These are phyloP conservation scores for Drosophila formosana DNA, from an alignment of 2,888 invertebrate genomes.

Conservation along the genomic window DNA sequence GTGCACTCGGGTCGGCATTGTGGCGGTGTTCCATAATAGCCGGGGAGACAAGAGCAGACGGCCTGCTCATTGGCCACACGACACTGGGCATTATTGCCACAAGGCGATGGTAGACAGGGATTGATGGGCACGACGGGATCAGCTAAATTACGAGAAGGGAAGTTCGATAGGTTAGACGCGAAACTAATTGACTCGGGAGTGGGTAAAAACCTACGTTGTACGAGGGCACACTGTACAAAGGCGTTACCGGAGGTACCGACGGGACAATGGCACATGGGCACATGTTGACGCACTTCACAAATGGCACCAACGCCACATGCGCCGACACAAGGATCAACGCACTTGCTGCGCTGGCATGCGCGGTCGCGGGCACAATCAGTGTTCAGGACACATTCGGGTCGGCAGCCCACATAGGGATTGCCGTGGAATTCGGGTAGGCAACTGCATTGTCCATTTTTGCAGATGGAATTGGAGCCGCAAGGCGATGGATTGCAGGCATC, in stretches of 20 bases:
- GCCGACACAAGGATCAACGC: slow-evolving; percentile 92
- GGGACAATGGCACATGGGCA: slow-evolving; percentile 90
- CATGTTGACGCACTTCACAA: slow-evolving; percentile 91
- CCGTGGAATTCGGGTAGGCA: slow-evolving; percentile 89
- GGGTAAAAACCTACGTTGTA: slow-evolving; percentile 85
- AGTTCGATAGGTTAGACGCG: background rate
- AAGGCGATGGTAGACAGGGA: slow-evolving; percentile 91
- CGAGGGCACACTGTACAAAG: slow-evolving; percentile 88
- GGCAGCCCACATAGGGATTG: slow-evolving; percentile 89
- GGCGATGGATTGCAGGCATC: slow-evolving; percentile 90
- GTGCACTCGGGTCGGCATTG: slow-evolving; percentile 92
- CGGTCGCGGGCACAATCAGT: slow-evolving; percentile 91
- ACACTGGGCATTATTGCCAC: slow-evolving; percentile 92
- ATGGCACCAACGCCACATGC: slow-evolving; percentile 90
- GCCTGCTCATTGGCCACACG: slow-evolving; percentile 89
- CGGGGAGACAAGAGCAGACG: slow-evolving; percentile 89
- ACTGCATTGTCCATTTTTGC: slow-evolving; percentile 88
- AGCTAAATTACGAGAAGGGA: slow-evolving; percentile 42
- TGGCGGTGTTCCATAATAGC: slow-evolving; percentile 90
- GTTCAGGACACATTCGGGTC: slow-evolving; percentile 92
- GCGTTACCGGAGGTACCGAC: slow-evolving; percentile 90
- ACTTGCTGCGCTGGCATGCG: slow-evolving; percentile 91
- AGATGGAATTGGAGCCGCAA: slow-evolving; percentile 92
- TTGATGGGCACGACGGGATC: slow-evolving; percentile 65
- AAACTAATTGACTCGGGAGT: background rate